Base-by-base conservation (phyloP, 2,888 invertebrate genomes). In the Lochmaea capreae region DNA sequence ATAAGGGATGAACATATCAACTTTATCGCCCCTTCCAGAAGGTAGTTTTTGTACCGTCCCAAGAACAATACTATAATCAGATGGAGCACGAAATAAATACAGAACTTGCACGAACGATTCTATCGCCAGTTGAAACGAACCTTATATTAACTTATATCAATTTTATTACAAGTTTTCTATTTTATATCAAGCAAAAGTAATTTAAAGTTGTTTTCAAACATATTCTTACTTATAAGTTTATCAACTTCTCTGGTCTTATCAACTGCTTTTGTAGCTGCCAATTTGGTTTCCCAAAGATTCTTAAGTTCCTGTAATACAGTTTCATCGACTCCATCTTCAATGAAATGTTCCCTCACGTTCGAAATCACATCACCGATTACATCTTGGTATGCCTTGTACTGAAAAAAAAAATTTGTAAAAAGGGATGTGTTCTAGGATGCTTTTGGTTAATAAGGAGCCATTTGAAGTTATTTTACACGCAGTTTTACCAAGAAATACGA, bases 311-410 rank as follows among this genome's bases (percentile, higher is more conserved):
- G 94, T 67, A 99, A 89, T 52, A 99, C 96, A 88, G 98, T 97
- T 85, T 98, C 97, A 84, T 99, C 99, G 4, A 99, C 95, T 75
- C 98, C 97, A 87, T 99, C 99, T 86, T 99, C 99, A 67, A 97
- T 89, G 87, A 99, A 99, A 68, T 95, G 93, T 87, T 99, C 99
- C 75, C 97, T 90, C 26, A 97, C 97, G 83, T 94, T 94, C 67
- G 92, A 91, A 82, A 99, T 96, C 63, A 99, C 99, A 91, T 99
- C 99, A 84, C 97, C 97, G 79, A 99, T 98, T 61, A 99, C 97
- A 80, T 95, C 93, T 85, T 94, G 93, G 89, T 98, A 98, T 73
- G 98, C 77, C 67, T 81, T 81, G 57, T 74, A 79, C 81, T 81
- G 70, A 52, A 78, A 77, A 65, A 72, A 61, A 22, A 57, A 72